Evolutionary conservation across 2,113 vertebrate genomes (phyloP).

Genomic region (Canis aureus): DNA sequence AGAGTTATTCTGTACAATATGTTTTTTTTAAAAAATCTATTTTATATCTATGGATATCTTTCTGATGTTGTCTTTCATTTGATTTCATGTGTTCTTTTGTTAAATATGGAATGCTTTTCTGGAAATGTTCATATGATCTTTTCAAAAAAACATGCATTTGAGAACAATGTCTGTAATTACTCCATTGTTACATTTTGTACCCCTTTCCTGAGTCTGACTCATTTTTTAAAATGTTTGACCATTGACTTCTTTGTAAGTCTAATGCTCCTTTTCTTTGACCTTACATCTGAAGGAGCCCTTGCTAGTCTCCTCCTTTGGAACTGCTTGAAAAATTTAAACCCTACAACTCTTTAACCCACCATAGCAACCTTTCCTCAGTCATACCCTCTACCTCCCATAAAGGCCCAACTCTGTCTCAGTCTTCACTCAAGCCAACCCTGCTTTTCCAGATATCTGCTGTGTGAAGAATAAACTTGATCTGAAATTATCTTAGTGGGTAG

Average conservation of each 20-base stretch:
- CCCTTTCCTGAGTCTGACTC: not conserved
- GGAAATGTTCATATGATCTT: not conserved
- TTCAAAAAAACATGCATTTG: not conserved
- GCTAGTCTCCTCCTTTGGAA: not conserved
- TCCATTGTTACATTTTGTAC: not conserved
- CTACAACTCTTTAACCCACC: not conserved
- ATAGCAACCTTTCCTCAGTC: not conserved
- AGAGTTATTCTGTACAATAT: not conserved
- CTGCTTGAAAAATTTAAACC: not conserved
- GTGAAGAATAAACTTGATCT: not conserved
- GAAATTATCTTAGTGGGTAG: not conserved
- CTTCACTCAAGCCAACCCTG: not conserved
- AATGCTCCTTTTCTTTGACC: not conserved
- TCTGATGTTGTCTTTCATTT: not conserved
- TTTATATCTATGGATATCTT: not conserved
- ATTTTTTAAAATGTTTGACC: not conserved
- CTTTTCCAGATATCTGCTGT: not conserved
- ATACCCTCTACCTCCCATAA: no score
- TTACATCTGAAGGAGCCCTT: not conserved
- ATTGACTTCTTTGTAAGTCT: not conserved
- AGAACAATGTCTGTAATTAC: not conserved
- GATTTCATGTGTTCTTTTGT: not conserved
- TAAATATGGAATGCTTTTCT: conserved; percentile 23
- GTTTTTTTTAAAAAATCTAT: not conserved
- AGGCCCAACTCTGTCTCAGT: not conserved